Conservation (phyloP, 2,113 vertebrate species). For the Mionectes macconnelli region DNA sequence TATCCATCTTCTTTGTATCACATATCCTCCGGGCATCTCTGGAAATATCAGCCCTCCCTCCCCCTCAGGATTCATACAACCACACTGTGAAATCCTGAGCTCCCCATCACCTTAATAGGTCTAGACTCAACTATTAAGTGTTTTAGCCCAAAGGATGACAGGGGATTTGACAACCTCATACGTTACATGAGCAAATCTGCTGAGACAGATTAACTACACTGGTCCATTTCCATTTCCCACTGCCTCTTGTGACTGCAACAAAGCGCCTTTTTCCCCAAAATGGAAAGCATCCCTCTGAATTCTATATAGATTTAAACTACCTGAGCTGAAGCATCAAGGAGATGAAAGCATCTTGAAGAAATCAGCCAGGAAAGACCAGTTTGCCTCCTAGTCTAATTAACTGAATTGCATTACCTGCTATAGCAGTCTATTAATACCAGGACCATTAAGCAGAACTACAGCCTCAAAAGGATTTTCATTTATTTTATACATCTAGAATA, state of each 20-base stretch:
- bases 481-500: background rate
- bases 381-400: background rate
- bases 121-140: background rate
- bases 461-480: background rate
- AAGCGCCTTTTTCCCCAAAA: background rate
- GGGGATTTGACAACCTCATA: constrained; percentile 18
- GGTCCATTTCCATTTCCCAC: background rate
- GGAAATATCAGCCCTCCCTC: background rate
- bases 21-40: background rate
- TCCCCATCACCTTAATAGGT: background rate
- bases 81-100: background rate
- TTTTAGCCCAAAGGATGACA: constrained; percentile 34
- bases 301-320: background rate
- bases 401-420: background rate
- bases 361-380: background rate
- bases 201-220: background rate
- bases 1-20: constrained; percentile 1
- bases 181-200: background rate
- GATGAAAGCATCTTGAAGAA: background rate
- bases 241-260: background rate
- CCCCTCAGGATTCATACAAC: background rate
- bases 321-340: background rate
- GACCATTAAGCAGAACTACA: background rate
- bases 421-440: background rate
- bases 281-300: background rate